These are phyloP conservation scores for Prietella phreatophila DNA, from an alignment of 2,113 vertebrate species.

Conservation along the genomic window DNA sequence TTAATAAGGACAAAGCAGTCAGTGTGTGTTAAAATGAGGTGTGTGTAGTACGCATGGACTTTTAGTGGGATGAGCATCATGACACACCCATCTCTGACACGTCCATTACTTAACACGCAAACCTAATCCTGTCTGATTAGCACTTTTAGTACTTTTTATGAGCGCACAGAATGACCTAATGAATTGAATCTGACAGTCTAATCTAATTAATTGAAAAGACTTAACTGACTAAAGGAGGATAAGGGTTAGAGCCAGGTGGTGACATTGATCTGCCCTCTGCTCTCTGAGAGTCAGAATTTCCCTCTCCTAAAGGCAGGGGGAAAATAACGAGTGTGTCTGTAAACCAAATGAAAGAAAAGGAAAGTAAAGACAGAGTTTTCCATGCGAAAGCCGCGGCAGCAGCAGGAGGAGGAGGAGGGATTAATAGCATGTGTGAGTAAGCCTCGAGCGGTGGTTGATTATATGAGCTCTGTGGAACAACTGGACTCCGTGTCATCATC, in stretches of 20 bases:
- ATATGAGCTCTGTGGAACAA: slow-evolving; percentile 33
- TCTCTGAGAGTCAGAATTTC: slow-evolving; percentile 34
- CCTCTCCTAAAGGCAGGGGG: slow-evolving; percentile 44
- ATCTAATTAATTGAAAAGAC: not conserved
- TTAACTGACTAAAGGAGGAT: not conserved
- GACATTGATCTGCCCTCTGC: slow-evolving; percentile 35
- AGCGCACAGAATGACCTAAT: not conserved
- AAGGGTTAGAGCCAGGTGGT: slow-evolving; percentile 38
- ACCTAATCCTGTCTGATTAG: not conserved
- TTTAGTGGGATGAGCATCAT: not conserved
- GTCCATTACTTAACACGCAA: not conserved
- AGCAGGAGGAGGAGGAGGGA: slow-evolving; percentile 24
- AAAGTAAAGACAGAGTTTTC: slow-evolving; percentile 46
- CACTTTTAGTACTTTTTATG: not conserved
- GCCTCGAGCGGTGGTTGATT: slow-evolving; percentile 38
- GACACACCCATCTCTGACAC: not conserved
- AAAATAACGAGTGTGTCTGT: slow-evolving; percentile 40
- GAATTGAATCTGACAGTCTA: not conserved
- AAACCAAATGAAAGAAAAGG: slow-evolving; percentile 46
- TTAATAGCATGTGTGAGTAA: slow-evolving; percentile 35
- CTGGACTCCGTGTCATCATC: slow-evolving; percentile 37
- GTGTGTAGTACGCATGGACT: not conserved
- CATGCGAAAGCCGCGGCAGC: slow-evolving; percentile 16
- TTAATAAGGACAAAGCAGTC: not conserved
- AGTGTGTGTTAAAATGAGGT: not conserved